Evolutionary conservation across 2,113 vertebrate species (phyloP).

Genomic region (Antennarius striatus): DNA sequence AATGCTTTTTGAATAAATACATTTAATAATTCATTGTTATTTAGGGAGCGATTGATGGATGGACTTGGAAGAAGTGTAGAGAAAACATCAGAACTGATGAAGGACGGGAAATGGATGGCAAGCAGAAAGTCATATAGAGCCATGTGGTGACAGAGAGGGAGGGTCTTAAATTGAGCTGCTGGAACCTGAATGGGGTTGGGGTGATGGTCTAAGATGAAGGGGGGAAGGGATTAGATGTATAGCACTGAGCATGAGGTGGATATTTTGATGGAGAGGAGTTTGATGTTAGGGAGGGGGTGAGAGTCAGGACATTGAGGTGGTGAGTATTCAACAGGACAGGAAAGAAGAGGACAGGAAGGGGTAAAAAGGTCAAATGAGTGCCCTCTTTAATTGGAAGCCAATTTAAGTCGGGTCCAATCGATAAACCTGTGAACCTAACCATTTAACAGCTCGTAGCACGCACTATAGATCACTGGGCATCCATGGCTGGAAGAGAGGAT

Average conservation of each 20-base stretch:
- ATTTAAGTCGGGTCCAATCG: constrained; percentile 78
- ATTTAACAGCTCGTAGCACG: constrained; percentile 44
- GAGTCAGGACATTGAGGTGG: constrained; percentile 36
- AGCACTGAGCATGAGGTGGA: constrained; percentile 69
- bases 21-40: constrained; percentile 76
- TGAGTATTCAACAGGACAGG: constrained; percentile 64
- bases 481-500: constrained; percentile 9
- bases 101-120: constrained; percentile 26
- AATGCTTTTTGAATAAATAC: constrained; percentile 77
- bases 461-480: constrained; percentile 43
- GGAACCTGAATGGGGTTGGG: constrained; percentile 49
- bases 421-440: constrained; percentile 72
- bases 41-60: constrained; percentile 65
- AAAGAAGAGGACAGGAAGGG: constrained; percentile 63
- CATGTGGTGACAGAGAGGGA: constrained; percentile 30
- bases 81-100: constrained; percentile 41
- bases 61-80: constrained; percentile 39
- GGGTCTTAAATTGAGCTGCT: constrained; percentile 50
- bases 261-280: constrained; percentile 62
- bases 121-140: constrained; percentile 22
- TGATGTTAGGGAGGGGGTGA: constrained; percentile 25
- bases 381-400: constrained; percentile 80
- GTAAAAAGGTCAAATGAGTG: constrained; percentile 74
- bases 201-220: constrained; percentile 58
- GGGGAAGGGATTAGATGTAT: constrained; percentile 71